Evolutionary conservation across 1,140 invertebrate species (phyloP), one percentile per base, ranked within the genome.

Genomic region (Leptinotarsa undecemlineata): DNA sequence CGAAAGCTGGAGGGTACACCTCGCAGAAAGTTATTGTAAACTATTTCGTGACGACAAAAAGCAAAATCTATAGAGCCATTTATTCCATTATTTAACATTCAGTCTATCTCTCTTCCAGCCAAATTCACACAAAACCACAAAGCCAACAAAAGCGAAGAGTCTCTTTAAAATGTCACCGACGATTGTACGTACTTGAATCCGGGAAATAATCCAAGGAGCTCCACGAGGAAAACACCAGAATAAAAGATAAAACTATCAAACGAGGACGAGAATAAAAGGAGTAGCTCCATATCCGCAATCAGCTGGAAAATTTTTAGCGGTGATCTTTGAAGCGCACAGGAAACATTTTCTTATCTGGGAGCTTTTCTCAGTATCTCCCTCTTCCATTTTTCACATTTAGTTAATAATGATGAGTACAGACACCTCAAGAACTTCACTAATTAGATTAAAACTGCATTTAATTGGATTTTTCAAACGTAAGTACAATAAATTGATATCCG

Each of bases 121-220:
- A 42, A 42, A 42, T 42, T 42, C 33, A 42, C 33, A 42, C 33
- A 42, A 42, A 42, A 42, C 8, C 33, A 42, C 33, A 42, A 42
- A 11, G 33, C 33, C 33, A 42, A 42, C 51, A 8, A 17, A 57
- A 57, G 17, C n/a, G 13, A 57, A 57, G 1, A 42, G 33, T 57
- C 51, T 5, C 51, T 19, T 57, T 15, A 15, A 57, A 19, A 57
- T 17, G 51, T 57, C 51, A 19, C n/a, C 51, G 51, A 17, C 51
- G 15, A 57, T 57, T 57, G 51, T 57, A n/a, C 6, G 51, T 57
- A 17, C 51, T 57, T 19, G 51, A 57, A 17, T 57, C 51, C 51
- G n/a, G 17, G 51, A 57, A 57, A 57, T 57, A 57, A 57, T 57
- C 51, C 51, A 57, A n/a, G 51, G 51, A 57, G 51, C n/a, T n/a